Evolutionary conservation across 1,140 invertebrate genomes (phyloP).

Genomic region (Vanessa tameamea): DNA sequence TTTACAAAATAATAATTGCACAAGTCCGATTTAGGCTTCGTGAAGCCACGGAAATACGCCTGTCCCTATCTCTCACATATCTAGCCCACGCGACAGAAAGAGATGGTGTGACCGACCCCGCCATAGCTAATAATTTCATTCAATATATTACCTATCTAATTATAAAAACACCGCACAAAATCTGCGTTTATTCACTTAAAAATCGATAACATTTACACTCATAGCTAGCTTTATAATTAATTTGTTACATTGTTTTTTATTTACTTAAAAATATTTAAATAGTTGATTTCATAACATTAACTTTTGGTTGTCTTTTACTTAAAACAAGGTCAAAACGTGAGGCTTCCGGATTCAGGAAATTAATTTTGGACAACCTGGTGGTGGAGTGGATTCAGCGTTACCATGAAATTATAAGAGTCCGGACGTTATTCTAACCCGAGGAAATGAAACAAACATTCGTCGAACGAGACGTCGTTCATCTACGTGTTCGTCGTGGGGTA

Average conservation of each 20-base stretch:
- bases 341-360: conserved; percentile 59
- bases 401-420: background rate
- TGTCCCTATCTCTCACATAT: conserved; percentile 35
- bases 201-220: conserved; percentile 80
- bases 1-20: conserved; percentile 81
- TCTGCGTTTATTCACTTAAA: conserved; percentile 78
- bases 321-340: conserved; percentile 76
- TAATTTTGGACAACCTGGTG: conserved; percentile 64
- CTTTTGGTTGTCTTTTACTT: conserved; percentile 80
- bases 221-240: conserved; percentile 80
- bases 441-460: no score
- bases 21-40: conserved; percentile 66
- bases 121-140: conserved; percentile 72
- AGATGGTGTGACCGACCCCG: conserved; percentile 54
- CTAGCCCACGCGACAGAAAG: conserved; percentile 30
- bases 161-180: conserved; percentile 80
- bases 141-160: conserved; percentile 81
- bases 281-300: conserved; percentile 80
- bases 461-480: no score
- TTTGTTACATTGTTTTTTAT: conserved; percentile 79
- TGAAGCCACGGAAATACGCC: conserved; percentile 51
- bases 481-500: background rate
- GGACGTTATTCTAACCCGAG: background rate
- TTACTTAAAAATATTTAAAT: conserved; percentile 79
- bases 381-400: conserved; percentile 24